Evolutionary conservation across 2,113 vertebrate species (phyloP).

Genomic region (Chitala chitala): DNA sequence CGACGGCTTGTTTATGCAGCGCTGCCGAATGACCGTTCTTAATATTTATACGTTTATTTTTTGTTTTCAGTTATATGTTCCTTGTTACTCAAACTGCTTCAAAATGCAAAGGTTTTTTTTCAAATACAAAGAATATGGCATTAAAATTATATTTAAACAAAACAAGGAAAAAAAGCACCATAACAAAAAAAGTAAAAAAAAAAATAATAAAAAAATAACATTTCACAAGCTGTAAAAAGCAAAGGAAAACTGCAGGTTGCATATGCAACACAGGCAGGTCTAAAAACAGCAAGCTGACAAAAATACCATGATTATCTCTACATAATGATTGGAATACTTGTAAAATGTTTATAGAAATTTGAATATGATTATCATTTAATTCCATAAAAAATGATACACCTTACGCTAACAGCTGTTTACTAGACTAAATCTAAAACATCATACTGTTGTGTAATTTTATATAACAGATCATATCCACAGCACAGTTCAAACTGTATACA

Average conservation of each 20-base stretch:
- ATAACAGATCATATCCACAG: conserved; percentile 89
- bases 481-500: conserved; percentile 91
- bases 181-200: neutral
- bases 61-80: conserved; percentile 49
- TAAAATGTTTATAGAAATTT: conserved; percentile 90
- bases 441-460: conserved; percentile 80
- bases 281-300: conserved; percentile 55
- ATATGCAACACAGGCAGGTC: conserved; percentile 80
- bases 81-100: conserved; percentile 53
- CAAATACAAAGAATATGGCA: conserved; percentile 54
- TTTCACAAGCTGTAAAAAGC: conserved; percentile 54
- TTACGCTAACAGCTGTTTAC: conserved; percentile 83
- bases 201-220: conserved; percentile 25
- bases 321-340: conserved; percentile 81
- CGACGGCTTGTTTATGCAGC: conserved; percentile 45
- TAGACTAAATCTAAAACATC: conserved; percentile 88
- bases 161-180: conserved; percentile 3
- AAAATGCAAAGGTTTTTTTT: conserved; percentile 58
- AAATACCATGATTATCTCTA: conserved; percentile 81
- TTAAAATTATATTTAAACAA: conserved; percentile 38
- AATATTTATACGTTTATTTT: conserved; percentile 48
- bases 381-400: conserved; percentile 84
- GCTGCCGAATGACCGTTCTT: conserved; percentile 48
- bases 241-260: conserved; percentile 56
- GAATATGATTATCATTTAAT: conserved; percentile 63